Conservation (phyloP, 2,797 vertebrate genomes). For the Lacerta viridis region DNA sequence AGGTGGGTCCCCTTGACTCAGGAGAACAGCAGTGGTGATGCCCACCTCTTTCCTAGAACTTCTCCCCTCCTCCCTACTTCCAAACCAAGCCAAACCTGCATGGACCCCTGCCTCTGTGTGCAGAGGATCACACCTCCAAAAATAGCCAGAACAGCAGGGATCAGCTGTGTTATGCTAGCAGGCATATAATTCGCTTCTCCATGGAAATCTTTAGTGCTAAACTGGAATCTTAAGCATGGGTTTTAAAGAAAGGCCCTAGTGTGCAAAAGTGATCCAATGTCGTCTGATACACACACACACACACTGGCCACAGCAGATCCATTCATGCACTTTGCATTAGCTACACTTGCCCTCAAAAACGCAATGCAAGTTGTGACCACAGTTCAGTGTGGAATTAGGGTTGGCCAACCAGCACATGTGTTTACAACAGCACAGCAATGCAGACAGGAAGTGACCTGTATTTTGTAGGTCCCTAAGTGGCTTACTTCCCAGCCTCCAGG, state of each 20-base stretch:
- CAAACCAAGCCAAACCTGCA: not conserved
- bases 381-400: not conserved
- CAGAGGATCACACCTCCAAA: not conserved
- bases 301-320: not conserved
- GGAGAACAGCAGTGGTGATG: not conserved
- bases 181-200: not conserved
- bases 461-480: not conserved
- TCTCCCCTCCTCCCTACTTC: not conserved
- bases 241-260: not conserved
- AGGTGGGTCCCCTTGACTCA: not conserved
- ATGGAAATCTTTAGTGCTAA: not conserved
- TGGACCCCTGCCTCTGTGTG: not conserved
- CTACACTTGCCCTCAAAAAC: not conserved
- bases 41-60: not conserved
- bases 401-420: not conserved
- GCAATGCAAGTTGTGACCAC: not conserved
- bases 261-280: not conserved
- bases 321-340: not conserved
- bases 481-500: not conserved
- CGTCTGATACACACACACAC: not conserved
- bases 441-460: not conserved
- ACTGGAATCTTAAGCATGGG: not conserved
- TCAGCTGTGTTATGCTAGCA: not conserved
- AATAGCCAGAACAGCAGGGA: slow-evolving; percentile 15
- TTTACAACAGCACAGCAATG: not conserved